Conservation (phyloP, 92 coral and sea anemone species). For the Epizoanthus scotinus region DNA sequence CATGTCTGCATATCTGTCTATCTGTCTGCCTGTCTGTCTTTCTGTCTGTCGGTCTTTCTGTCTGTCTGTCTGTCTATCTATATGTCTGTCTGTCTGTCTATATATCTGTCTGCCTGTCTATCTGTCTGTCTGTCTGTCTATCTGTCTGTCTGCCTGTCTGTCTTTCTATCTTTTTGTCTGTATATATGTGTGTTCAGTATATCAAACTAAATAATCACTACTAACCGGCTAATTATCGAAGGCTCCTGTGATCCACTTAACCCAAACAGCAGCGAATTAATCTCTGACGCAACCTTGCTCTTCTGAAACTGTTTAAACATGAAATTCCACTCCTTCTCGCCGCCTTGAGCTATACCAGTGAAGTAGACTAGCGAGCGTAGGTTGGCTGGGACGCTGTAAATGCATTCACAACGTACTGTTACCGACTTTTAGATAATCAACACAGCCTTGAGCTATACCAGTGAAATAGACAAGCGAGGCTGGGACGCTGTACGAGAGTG, state of each 20-base stretch:
- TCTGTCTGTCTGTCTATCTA: too few relatives aligned
- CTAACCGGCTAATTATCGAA: slow-evolving; percentile 68
- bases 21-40: too few relatives aligned
- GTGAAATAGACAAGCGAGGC: slow-evolving; percentile 57
- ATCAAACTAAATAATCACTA: too few relatives aligned
- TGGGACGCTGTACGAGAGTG: slow-evolving; percentile 46
- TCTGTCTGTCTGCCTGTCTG: too few relatives aligned
- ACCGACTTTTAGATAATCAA: not conserved
- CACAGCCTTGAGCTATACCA: not conserved
- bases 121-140: too few relatives aligned
- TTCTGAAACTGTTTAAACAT: slow-evolving; percentile 63
- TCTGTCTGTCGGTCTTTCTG: too few relatives aligned
- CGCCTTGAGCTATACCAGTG: slow-evolving; percentile 72
- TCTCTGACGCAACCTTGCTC: slow-evolving; percentile 61
- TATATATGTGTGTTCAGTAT: too few relatives aligned
- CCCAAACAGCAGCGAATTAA: slow-evolving; percentile 50
- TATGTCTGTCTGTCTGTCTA: too few relatives aligned
- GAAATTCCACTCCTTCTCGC: slow-evolving; percentile 78
- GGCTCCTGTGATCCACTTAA: slow-evolving; percentile 69
- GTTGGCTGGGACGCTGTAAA: slow-evolving; percentile 55
- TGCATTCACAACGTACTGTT: too few relatives aligned
- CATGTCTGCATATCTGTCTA: too few relatives aligned
- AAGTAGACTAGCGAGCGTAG: slow-evolving; percentile 61
- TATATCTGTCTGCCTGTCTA: too few relatives aligned
- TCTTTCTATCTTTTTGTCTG: too few relatives aligned